Conservation (phyloP, 2,113 vertebrate species). For the Eptesicus fuscus region DNA sequence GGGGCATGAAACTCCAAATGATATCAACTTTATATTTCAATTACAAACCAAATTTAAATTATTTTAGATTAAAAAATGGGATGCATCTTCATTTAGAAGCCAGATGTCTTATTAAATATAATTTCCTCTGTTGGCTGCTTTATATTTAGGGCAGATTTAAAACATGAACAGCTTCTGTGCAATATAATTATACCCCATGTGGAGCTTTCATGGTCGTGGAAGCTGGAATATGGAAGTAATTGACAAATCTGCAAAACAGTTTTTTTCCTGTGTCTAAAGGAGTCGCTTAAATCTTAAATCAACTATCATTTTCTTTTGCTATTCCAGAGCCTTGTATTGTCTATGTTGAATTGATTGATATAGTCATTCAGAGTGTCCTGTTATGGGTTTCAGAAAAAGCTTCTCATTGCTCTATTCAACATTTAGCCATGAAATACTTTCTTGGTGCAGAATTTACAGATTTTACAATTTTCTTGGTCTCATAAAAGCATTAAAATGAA, state of each 20-base stretch:
- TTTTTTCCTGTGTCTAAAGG: not conserved
- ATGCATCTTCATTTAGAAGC: constrained; percentile 65
- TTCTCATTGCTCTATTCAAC: not conserved
- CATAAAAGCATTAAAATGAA: not conserved
- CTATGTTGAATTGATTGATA: not conserved
- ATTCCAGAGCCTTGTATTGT: not conserved
- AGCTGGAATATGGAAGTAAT: not conserved
- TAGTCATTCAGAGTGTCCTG: not conserved
- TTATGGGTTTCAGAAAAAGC: not conserved
- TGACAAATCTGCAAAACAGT: not conserved
- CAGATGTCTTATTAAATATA: constrained; percentile 72
- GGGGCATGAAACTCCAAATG: constrained; percentile 65
- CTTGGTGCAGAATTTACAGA: not conserved
- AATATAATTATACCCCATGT: constrained; percentile 57
- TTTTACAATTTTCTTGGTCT: not conserved
- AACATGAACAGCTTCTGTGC: constrained; percentile 61
- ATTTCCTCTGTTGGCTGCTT: constrained; percentile 68
- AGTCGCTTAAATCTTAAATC: not conserved
- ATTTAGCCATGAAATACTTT: not conserved
- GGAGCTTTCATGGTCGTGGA: constrained; percentile 29
- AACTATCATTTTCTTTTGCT: constrained; percentile 14
- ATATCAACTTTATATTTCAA: constrained; percentile 64
- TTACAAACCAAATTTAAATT: constrained; percentile 66
- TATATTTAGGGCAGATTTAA: constrained; percentile 63
- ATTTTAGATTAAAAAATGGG: constrained; percentile 67